phyloP scores from a whole-genome alignment of 2,113 vertebrate species.

The Turnix velox region DNA sequence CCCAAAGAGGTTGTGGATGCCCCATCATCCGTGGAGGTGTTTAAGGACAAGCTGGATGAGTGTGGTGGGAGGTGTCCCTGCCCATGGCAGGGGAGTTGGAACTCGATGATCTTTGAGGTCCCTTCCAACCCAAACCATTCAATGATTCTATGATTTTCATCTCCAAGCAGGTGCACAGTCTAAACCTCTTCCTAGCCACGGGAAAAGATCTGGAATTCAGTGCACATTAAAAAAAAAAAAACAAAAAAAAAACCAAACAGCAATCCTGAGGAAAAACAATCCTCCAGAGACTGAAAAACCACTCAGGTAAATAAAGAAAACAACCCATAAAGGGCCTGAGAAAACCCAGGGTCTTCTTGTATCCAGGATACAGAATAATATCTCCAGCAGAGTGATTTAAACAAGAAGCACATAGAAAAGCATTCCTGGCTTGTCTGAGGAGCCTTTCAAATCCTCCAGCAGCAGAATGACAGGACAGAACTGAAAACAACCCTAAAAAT shows the following conservation, averaged over 20 bases:
- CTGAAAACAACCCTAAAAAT: not conserved
- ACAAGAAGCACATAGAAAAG: not conserved
- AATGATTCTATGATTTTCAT: too few species aligned
- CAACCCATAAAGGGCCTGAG: not conserved
- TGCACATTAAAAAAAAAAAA: too few species aligned
- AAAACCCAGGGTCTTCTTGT: not conserved
- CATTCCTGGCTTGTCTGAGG: not conserved
- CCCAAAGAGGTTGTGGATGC: too few species aligned
- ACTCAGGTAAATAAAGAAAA: conserved; percentile 1
- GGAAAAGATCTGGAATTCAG: not conserved
- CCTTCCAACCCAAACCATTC: too few species aligned
- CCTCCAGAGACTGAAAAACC: not conserved
- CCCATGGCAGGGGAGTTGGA: too few species aligned
- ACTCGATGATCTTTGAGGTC: too few species aligned
- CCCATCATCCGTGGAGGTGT: too few species aligned
- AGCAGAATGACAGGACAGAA: not conserved
- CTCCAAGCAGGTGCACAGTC: not conserved
- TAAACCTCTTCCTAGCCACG: not conserved
- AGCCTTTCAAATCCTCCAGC: not conserved
- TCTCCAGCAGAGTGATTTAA: not conserved
- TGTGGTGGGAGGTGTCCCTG: too few species aligned
- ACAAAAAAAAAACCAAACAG: not conserved
- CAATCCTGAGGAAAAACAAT: rapidly evolving
- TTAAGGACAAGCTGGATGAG: too few species aligned
- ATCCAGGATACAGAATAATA: not conserved